phyloP scores from a whole-genome alignment of 2,113 vertebrate genomes.

The Atlantisia rogersi region DNA sequence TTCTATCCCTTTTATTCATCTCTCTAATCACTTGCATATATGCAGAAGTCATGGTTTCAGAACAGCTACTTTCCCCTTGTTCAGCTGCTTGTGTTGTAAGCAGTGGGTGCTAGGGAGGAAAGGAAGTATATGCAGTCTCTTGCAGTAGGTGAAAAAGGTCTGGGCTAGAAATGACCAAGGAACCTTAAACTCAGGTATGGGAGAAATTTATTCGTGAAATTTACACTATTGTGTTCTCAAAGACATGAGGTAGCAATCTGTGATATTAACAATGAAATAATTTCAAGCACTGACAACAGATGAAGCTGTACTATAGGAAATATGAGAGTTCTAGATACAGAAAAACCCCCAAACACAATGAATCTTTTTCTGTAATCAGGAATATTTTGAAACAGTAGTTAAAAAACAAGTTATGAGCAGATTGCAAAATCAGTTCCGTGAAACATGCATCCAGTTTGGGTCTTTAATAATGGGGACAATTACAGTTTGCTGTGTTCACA shows the following conservation, averaged over 20 bases:
- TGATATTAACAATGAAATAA: background rate
- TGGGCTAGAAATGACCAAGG: background rate
- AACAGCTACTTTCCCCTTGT: background rate
- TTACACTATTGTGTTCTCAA: background rate
- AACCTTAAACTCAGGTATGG: background rate
- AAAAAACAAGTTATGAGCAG: background rate
- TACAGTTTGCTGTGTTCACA: background rate
- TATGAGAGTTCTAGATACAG: background rate
- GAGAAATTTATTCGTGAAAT: background rate
- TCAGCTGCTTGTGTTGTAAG: rapidly evolving
- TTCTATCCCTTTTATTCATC: background rate
- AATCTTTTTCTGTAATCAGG: background rate
- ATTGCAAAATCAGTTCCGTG: background rate
- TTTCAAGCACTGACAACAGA: background rate
- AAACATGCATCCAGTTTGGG: background rate
- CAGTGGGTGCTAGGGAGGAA: background rate
- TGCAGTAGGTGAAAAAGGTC: background rate
- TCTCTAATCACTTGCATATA: background rate
- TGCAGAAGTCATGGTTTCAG: background rate
- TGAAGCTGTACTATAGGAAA: background rate
- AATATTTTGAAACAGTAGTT: background rate
- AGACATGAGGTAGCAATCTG: background rate
- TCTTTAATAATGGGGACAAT: background rate
- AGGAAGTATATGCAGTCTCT: background rate
- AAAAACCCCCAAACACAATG: background rate